Conservation (phyloP, 2,113 vertebrate species). For the Corythaixoides concolor region DNA sequence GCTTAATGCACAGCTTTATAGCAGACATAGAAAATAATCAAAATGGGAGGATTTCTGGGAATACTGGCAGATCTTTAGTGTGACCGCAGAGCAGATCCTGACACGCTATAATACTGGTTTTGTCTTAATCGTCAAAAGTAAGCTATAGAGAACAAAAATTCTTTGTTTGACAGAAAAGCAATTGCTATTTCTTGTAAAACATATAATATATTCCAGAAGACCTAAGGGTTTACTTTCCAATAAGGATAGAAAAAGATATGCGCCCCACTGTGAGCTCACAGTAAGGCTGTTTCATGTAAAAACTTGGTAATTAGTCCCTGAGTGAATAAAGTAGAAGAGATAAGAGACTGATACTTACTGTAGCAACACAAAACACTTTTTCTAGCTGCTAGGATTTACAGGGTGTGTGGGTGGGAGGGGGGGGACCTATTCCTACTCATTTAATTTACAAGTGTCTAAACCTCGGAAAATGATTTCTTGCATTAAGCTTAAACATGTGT, state of each 20-base stretch:
- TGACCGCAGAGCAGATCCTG: constrained; percentile 22
- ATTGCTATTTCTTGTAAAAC: constrained; percentile 77
- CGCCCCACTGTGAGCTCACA: constrained; percentile 75
- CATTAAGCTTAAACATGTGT: constrained; percentile 48
- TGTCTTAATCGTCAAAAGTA: constrained; percentile 64
- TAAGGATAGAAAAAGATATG: constrained; percentile 75
- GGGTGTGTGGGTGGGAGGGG: constrained; percentile 19
- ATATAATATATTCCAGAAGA: constrained; percentile 90
- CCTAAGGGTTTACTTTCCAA: constrained; percentile 92
- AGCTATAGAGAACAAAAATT: constrained; percentile 51
- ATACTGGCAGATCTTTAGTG: neutral
- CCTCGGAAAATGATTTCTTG: constrained; percentile 39
- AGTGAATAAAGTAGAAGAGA: constrained; percentile 91
- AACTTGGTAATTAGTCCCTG: constrained; percentile 99
- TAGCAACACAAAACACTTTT: constrained; percentile 53
- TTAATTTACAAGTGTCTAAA: constrained; percentile 60
- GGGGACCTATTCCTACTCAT: constrained; percentile 6
- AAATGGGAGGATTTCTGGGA: neutral
- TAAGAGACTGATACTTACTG: constrained; percentile 75
- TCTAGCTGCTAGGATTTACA: constrained; percentile 69
- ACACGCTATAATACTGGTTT: constrained; percentile 3
- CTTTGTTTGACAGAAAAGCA: constrained; percentile 52
- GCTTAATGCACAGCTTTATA: constrained; percentile 15
- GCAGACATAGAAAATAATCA: neutral
- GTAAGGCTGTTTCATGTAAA: constrained; percentile 88